Percentiles rank a stretch among this genome's conserved stretches.
Conservation (phyloP, 2,113 vertebrate species). For the Tylochromis polylepis region DNA sequence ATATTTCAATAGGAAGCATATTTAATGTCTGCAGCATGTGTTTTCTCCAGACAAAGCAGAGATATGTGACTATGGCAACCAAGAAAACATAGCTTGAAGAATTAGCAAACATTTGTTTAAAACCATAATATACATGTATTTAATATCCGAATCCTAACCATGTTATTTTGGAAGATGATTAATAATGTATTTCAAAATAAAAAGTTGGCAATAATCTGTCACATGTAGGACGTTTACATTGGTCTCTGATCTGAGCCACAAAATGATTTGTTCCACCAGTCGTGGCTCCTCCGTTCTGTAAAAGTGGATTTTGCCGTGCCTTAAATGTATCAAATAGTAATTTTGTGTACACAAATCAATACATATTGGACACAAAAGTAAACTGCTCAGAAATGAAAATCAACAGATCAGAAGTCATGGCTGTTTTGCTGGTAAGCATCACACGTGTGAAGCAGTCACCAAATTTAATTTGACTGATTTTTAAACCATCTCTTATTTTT, state of each 20-base stretch:
- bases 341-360: not conserved
- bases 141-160: not conserved
- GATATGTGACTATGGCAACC: not conserved
- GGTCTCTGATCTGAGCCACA: not conserved
- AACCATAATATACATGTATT: not conserved
- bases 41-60: not conserved
- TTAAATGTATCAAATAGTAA: not conserved
- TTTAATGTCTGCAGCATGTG: not conserved
- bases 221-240: not conserved
- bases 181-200: not conserved
- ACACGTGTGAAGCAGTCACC: not conserved
- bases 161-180: not conserved
- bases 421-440: not conserved
- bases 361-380: not conserved
- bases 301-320: not conserved
- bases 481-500: not conserved
- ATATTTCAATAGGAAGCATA: not conserved
- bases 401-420: not conserved
- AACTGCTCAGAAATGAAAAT: not conserved
- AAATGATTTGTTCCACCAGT: not conserved
- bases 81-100: not conserved
- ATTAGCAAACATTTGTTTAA: not conserved
- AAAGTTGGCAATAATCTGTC: not conserved
- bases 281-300: not conserved
- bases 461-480: not conserved